A percentile compares a stretch with the other conserved stretches of the same genome.
phyloP scores from a whole-genome alignment of 2,888 invertebrate genomes.

The Abrostola triplasia region DNA sequence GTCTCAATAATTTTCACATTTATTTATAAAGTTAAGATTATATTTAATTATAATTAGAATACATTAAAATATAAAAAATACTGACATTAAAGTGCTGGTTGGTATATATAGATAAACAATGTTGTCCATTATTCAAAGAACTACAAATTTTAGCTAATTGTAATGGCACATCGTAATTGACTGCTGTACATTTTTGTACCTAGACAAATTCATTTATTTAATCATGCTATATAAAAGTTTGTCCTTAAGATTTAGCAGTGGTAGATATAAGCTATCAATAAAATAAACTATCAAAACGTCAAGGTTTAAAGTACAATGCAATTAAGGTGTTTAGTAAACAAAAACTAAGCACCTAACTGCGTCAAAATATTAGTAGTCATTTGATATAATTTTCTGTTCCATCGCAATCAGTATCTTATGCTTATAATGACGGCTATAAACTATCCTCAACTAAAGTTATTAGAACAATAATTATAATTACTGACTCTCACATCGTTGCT shows the following conservation, averaged over 20 bases:
- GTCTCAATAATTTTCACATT: too few species aligned
- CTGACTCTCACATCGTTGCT: slow-evolving; percentile 16
- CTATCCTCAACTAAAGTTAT: background rate
- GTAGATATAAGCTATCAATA: too few species aligned
- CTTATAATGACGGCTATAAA: too few species aligned
- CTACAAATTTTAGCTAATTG: slow-evolving; percentile 20
- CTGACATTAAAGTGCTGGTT: background rate
- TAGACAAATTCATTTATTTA: slow-evolving; percentile 50
- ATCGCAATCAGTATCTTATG: too few species aligned
- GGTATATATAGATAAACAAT: background rate
- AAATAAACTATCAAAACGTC: too few species aligned
- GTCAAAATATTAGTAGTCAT: too few species aligned
- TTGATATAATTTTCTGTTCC: too few species aligned
- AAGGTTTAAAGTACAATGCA: too few species aligned
- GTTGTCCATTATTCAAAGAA: slow-evolving; percentile 28
- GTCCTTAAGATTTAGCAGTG: slow-evolving; percentile 3
- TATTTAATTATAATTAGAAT: background rate
- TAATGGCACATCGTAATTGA: slow-evolving; percentile 17
- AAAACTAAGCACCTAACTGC: too few species aligned
- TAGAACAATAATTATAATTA: slow-evolving; percentile 4
- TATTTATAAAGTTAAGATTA: too few species aligned
- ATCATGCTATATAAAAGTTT: slow-evolving; percentile 46
- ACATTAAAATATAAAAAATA: background rate
- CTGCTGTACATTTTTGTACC: background rate
- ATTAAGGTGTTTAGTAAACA: too few species aligned